phyloP scores from a whole-genome alignment of 2,888 invertebrate genomes.

The Clepsis dumicolana region DNA sequence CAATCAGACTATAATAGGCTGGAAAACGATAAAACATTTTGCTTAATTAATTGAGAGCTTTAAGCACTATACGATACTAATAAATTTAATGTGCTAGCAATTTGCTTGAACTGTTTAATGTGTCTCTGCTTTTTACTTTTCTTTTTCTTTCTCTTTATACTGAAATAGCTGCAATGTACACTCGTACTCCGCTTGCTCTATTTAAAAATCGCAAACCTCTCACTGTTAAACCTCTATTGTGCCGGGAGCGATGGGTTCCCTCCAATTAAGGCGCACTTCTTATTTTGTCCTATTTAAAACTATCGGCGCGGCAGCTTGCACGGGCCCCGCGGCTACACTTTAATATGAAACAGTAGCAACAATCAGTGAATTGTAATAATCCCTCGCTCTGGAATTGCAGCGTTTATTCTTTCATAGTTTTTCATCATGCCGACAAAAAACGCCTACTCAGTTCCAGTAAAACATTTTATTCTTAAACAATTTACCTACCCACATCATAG shows the following conservation, averaged over 20 bases:
- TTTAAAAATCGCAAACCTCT: slow-evolving; percentile 53
- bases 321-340: slow-evolving; percentile 62
- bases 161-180: not conserved
- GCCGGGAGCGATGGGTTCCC: slow-evolving; percentile 69
- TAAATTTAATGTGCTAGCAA: not conserved
- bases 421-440: not conserved
- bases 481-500: slow-evolving; percentile 45
- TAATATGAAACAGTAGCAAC: slow-evolving; percentile 68
- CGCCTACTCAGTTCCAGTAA: slow-evolving; percentile 13
- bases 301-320: slow-evolving; percentile 53
- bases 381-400: slow-evolving; percentile 40
- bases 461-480: slow-evolving; percentile 59
- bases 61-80: not conserved
- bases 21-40: slow-evolving; percentile 20
- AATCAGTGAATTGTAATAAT: slow-evolving; percentile 60
- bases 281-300: slow-evolving; percentile 77
- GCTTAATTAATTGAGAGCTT: slow-evolving; percentile 3
- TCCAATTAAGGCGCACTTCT: slow-evolving; percentile 77
- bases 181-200: not conserved
- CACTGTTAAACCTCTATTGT: slow-evolving; percentile 55
- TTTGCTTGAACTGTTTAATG: not conserved
- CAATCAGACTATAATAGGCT: slow-evolving; percentile 5
- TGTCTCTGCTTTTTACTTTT: not conserved
- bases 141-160: not conserved
- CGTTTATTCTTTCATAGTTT: slow-evolving; percentile 42